phyloP scores from a whole-genome alignment of 2,888 invertebrate species.

The Heliconius sara region DNA sequence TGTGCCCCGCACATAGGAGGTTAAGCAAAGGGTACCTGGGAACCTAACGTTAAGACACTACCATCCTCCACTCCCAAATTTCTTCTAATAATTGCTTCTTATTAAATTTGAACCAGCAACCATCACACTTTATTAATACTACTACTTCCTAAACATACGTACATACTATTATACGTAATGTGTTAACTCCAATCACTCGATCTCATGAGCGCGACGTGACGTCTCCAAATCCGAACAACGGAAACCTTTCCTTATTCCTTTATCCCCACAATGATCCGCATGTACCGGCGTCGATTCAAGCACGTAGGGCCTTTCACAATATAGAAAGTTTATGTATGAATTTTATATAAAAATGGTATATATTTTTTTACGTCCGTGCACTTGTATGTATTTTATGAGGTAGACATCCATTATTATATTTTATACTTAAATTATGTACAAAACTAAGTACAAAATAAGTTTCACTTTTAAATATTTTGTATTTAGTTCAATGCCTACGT shows the following conservation, averaged over 20 bases:
- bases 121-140: no score
- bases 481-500: no score
- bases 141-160: not conserved
- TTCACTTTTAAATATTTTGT: not conserved
- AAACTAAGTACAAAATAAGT: not conserved
- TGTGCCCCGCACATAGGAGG: not conserved
- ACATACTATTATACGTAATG: not conserved
- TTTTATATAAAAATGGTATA: constrained; percentile 2
- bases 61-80: no score
- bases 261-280: constrained; percentile 49
- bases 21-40: not conserved
- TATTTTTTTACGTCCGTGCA: not conserved
- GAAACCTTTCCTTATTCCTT: constrained; percentile 43
- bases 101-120: no score
- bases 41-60: no score
- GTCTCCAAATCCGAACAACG: constrained; percentile 37
- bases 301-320: constrained; percentile 47
- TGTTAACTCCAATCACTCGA: constrained; percentile 7
- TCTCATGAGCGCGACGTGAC: constrained; percentile 43
- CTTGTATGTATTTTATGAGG: not conserved
- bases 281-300: constrained; percentile 41
- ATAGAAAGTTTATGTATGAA: constrained; percentile 32
- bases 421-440: not conserved
- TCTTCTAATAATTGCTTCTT: no score
- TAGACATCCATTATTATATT: not conserved